A percentile compares a stretch with the other conserved stretches of the same genome.
Evolutionary conservation across 2,113 vertebrate genomes (phyloP).

Genomic region (Eptesicus fuscus): DNA sequence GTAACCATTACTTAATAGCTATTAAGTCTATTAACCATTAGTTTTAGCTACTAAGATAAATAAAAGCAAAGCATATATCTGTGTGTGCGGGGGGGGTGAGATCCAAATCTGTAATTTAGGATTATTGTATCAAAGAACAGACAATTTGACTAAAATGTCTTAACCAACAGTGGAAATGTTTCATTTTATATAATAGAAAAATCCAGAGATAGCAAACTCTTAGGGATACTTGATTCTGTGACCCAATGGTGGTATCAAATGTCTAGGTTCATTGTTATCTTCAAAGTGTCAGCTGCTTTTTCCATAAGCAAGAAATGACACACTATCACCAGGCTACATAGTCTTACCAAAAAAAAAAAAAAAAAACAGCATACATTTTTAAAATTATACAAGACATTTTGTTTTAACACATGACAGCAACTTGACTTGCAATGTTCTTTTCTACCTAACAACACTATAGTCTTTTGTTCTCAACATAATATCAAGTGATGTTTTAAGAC

Average conservation of each 20-base stretch:
- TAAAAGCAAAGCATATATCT: not conserved
- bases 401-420: not conserved
- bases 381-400: not conserved
- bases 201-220: not conserved
- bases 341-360: not conserved
- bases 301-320: not conserved
- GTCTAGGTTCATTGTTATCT: not conserved
- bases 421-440: not conserved
- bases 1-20: not conserved
- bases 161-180: not conserved
- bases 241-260: not conserved
- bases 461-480: not conserved
- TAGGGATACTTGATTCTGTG: not conserved
- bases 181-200: not conserved
- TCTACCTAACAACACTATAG: not conserved
- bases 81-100: not conserved
- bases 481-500: not conserved
- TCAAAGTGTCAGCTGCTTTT: not conserved
- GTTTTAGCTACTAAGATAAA: not conserved
- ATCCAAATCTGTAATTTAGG: not conserved
- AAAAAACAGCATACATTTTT: not conserved
- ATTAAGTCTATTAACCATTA: not conserved
- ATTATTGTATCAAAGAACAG: not conserved
- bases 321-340: not conserved
- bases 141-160: not conserved